Conservation (phyloP, 2,888 invertebrate species). For the Plagiodera versicolora region DNA sequence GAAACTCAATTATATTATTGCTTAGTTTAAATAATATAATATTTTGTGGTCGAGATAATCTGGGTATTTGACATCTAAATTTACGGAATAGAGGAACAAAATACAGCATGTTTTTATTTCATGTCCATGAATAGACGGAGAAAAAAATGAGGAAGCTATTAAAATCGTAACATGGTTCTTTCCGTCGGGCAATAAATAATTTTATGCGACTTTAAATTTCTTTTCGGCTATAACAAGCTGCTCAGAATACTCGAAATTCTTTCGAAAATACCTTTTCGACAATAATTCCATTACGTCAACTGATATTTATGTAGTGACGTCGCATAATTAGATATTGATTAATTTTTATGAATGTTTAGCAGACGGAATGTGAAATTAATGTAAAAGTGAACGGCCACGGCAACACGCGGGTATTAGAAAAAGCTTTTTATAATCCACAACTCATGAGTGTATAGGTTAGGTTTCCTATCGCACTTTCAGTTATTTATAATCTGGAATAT, state of each 20-base stretch:
- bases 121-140: too few species aligned
- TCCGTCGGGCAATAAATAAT: slow-evolving; percentile 40
- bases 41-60: too few species aligned
- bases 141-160: slow-evolving; percentile 27
- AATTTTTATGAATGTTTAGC: slow-evolving; percentile 51
- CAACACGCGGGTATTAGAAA: slow-evolving; percentile 53
- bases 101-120: too few species aligned
- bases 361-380: slow-evolving; percentile 34
- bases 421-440: slow-evolving; percentile 52
- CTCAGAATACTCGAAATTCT: slow-evolving; percentile 50
- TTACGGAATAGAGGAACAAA: too few species aligned
- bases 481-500: slow-evolving; percentile 59
- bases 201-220: slow-evolving; percentile 47
- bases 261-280: slow-evolving; percentile 47
- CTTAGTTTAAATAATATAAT: too few species aligned
- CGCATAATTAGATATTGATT: slow-evolving; percentile 56
- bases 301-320: slow-evolving; percentile 50
- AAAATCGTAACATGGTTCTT: slow-evolving; percentile 29
- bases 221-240: slow-evolving; percentile 46
- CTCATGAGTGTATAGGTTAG: slow-evolving; percentile 41
- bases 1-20: too few species aligned
- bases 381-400: slow-evolving; percentile 38
- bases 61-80: too few species aligned
- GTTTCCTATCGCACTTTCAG: slow-evolving; percentile 52
- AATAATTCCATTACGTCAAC: slow-evolving; percentile 46